These are phyloP conservation scores for Dryobotodes eremita DNA, from an alignment of 2,888 invertebrate species.

Conservation along the genomic window DNA sequence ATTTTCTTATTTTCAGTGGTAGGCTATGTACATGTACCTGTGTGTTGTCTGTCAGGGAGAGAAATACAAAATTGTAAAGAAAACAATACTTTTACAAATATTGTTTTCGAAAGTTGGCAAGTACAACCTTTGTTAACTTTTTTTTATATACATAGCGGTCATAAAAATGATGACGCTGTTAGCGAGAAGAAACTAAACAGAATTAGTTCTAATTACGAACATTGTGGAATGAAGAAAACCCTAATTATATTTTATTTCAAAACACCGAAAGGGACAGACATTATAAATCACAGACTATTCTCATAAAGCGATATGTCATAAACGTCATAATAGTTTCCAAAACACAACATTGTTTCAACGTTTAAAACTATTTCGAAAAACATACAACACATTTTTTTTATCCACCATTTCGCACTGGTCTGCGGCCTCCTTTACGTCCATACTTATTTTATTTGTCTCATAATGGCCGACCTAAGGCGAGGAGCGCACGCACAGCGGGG, in stretches of 20 bases:
- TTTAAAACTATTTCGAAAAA: constrained; percentile 34
- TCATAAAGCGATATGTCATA: constrained; percentile 47
- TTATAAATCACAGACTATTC: constrained; percentile 37
- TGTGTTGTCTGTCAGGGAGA: no score
- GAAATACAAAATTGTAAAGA: not conserved
- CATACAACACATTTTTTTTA: constrained; percentile 46
- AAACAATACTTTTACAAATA: not conserved
- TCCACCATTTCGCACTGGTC: constrained; percentile 60
- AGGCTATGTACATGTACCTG: not conserved
- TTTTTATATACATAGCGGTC: not conserved
- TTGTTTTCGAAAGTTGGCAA: not conserved
- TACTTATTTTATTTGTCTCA: constrained; percentile 70
- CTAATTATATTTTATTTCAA: constrained; percentile 32
- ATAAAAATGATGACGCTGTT: constrained; percentile 6
- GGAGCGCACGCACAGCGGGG: constrained; percentile 83
- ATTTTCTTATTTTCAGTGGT: not conserved
- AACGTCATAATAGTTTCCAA: constrained; percentile 47
- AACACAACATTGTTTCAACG: constrained; percentile 52
- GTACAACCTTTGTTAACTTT: not conserved
- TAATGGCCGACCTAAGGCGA: constrained; percentile 74
- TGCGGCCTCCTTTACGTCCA: constrained; percentile 60
- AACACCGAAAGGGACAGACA: constrained; percentile 17
- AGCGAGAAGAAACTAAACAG: not conserved
- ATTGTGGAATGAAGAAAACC: constrained; percentile 5
- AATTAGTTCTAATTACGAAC: constrained; percentile 18